Evolutionary conservation across 2,113 vertebrate species (phyloP), one percentile per base, ranked within the genome.

Genomic region (Mirounga angustirostris): DNA sequence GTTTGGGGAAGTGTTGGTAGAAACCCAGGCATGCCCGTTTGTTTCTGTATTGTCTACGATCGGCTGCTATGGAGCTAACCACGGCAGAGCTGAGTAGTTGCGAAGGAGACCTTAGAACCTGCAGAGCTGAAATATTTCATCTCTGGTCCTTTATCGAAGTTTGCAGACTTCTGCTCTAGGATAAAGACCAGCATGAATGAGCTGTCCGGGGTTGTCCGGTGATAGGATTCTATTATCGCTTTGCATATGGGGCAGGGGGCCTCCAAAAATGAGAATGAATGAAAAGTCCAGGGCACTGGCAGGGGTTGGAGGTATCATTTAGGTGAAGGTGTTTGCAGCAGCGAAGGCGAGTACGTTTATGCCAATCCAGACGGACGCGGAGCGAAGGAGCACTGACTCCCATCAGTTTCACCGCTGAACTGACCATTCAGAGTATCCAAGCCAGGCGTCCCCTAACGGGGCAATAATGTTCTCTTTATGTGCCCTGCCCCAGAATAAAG

Each of bases 241-340:
- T 89, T 79, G 78, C 28, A 16, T 43, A 80, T 86, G 94, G 50
- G 26, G 33, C 7, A 43, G 19, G 0, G 71, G 59, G 46, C 30
- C 30, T 87, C 26, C 46, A 58, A 83, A 79, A 87, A 84, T 65
- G 2, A 63, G 28, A 89, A 95, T n/a, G 73, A 91, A 79, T 59
- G 43, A n/a, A 89, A 71, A 61, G n/a, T 52, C 83, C 74, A 63
- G 56, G 26, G n/a, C 59, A 89, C 0, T 58, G 43, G 16, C 76
- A 21, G 4, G 61, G 73, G 52, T 24, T 30, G 21, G 50, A 73
- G 63, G 69, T 40, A 56, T 22, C 67, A 36, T 50, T 90, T 67
- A 52, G 22, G 36, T 54, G 24, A 7, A 87, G 61, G 30, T 40
- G 28, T 79, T 15, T 22, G 43, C 65, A 33, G 21, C 54, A 16